Evolutionary conservation across 2,888 invertebrate species (phyloP).

Genomic region (Bombylius discolor): DNA sequence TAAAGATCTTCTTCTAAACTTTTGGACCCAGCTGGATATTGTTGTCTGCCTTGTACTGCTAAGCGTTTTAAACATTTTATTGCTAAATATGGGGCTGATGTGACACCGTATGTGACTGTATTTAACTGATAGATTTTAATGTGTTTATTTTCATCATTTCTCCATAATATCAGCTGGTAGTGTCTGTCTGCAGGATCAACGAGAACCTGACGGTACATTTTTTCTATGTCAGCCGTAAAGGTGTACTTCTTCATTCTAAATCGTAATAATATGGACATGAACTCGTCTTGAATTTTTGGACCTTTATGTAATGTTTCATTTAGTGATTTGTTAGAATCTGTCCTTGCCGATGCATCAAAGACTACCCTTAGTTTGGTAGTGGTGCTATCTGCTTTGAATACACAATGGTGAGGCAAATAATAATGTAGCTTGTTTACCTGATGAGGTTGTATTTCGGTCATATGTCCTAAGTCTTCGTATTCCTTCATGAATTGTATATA

Average conservation of each 20-base stretch:
- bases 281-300: conserved; percentile 2
- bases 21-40: too few species aligned
- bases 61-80: not conserved
- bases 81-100: conserved; percentile 7
- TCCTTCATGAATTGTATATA: not conserved
- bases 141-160: not conserved
- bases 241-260: conserved; percentile 6
- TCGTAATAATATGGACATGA: not conserved
- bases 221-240: conserved; percentile 18
- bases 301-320: conserved; percentile 2
- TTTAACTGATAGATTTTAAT: conserved; percentile 4
- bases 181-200: conserved; percentile 20
- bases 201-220: conserved; percentile 20
- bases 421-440: not conserved
- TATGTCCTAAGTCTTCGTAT: not conserved
- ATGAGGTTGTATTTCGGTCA: not conserved
- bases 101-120: conserved; percentile 6
- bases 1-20: too few species aligned
- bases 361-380: not conserved
- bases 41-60: too few species aligned
- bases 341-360: not conserved
- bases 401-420: not conserved
- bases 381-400: not conserved
- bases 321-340: not conserved
- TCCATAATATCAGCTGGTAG: conserved; percentile 1